Base-by-base conservation (phyloP, 2,113 vertebrate species). In the Gnathonemus echidnorhynchus region DNA sequence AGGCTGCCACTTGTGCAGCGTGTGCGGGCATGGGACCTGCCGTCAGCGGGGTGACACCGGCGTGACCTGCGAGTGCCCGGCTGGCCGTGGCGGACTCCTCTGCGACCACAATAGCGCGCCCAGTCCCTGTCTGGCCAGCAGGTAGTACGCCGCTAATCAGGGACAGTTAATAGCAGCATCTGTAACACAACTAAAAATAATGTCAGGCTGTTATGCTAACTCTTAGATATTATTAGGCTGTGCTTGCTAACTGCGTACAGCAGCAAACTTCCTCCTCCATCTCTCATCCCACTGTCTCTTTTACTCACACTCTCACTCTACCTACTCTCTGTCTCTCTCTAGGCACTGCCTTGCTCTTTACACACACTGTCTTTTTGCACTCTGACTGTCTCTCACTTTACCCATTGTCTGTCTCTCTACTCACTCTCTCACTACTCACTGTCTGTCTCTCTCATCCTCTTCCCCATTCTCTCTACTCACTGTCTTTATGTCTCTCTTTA, bases 1-100 rank as follows among this genome's bases (percentile, higher is more conserved):
- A 0, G 98, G 98, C 84, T 99, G 98, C 95, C 98, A 98, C 90
- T 97, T 97, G 88, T 99, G 98, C 92, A 97, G 96, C 11, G 97
- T 99, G 92, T 99, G 98, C 90, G 97, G 96, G 31, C 97, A 98
- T 0, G 98, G 98, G 4, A 94, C 97, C 4, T 99, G 98, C 92
- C 96, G 95, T 24, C 96, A 98, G 13, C 94, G 97, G 52, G 98
- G 97, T 87, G 97, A 98, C 91, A 95, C 94, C 1, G 98, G 97
- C 0, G 96, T 99, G 52, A 96, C 97, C 2, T 99, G 98, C 31
- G 97, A 99, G 45, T 99, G 98, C 94, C 98, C 98, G 88, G 94
- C 97, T 0, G 97, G 97, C 90, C 97, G 96, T 93, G 95, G 91
- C 0, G 97, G 98, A 35, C 95, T 97, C 0, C 94, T 99, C 31